Conservation (phyloP, 2,888 invertebrate genomes). For the Ischnura elegans region DNA sequence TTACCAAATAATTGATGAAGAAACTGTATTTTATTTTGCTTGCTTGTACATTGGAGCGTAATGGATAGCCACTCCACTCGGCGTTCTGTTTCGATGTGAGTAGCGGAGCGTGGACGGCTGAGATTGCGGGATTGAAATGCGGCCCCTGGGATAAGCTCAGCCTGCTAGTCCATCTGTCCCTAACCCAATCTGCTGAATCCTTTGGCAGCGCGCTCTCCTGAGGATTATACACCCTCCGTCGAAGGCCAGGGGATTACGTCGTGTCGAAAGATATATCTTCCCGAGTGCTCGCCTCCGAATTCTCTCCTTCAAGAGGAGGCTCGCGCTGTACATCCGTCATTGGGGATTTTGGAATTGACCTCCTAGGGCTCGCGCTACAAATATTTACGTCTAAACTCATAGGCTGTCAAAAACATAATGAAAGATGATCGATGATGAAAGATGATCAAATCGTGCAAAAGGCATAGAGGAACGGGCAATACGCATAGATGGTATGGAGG, state of each 20-base stretch:
- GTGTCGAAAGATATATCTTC: background rate
- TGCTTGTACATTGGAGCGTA: too few species aligned
- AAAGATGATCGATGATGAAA: too few species aligned
- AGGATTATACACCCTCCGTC: background rate
- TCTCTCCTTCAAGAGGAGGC: background rate
- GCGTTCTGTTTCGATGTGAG: too few species aligned
- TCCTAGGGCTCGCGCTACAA: too few species aligned
- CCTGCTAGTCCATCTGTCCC: background rate
- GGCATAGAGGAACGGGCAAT: too few species aligned
- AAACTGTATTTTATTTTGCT: too few species aligned
- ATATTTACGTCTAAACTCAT: too few species aligned
- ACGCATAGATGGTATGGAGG: too few species aligned
- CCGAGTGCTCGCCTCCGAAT: background rate
- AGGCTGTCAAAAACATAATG: too few species aligned
- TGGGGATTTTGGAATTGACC: background rate
- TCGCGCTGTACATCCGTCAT: background rate
- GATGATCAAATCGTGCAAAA: too few species aligned
- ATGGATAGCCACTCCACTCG: too few species aligned
- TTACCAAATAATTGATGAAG: too few species aligned
- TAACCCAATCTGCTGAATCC: slow-evolving; percentile 4
- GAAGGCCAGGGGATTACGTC: background rate
- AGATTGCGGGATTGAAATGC: background rate
- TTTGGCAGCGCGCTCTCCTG: background rate
- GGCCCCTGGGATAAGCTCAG: background rate
- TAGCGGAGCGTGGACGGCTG: background rate